These are phyloP conservation scores for Crocodylus rhombifer DNA, from an alignment of 2,797 vertebrate species.

Conservation along the genomic window DNA sequence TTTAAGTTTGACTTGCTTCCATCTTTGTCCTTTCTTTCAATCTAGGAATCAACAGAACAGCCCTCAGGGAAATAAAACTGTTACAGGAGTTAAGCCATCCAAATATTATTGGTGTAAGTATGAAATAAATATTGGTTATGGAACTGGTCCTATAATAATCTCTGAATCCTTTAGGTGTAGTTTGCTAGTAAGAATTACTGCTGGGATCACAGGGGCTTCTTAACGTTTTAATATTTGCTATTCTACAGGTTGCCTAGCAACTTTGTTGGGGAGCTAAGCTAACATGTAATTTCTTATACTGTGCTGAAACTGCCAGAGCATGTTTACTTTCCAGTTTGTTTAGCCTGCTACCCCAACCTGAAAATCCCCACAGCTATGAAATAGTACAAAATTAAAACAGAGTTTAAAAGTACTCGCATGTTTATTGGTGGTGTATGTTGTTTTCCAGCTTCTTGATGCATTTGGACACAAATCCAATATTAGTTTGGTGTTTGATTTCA, in stretches of 20 bases:
- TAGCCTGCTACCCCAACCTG: background rate
- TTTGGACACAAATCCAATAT: conserved; percentile 99
- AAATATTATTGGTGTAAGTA: conserved; percentile 97
- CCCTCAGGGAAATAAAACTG: conserved; percentile 96
- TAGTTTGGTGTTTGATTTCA: conserved; percentile 98
- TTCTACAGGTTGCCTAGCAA: background rate
- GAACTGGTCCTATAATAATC: background rate
- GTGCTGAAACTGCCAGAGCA: background rate
- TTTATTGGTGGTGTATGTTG: background rate
- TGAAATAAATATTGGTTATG: conserved; percentile 25
- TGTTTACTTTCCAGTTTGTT: background rate
- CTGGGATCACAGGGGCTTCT: background rate
- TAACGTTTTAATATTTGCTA: background rate
- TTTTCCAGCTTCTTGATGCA: conserved; percentile 93
- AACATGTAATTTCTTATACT: too few species aligned
- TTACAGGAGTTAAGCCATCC: conserved; percentile 95
- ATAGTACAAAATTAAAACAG: background rate
- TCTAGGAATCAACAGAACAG: conserved; percentile 97
- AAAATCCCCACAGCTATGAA: background rate
- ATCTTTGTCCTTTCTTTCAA: background rate
- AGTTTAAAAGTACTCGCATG: background rate
- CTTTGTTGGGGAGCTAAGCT: too few species aligned
- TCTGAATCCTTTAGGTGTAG: background rate
- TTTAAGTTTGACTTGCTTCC: background rate
- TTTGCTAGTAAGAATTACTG: background rate